phyloP scores from a whole-genome alignment of 2,888 invertebrate species.

The Ochropacha duplaris region DNA sequence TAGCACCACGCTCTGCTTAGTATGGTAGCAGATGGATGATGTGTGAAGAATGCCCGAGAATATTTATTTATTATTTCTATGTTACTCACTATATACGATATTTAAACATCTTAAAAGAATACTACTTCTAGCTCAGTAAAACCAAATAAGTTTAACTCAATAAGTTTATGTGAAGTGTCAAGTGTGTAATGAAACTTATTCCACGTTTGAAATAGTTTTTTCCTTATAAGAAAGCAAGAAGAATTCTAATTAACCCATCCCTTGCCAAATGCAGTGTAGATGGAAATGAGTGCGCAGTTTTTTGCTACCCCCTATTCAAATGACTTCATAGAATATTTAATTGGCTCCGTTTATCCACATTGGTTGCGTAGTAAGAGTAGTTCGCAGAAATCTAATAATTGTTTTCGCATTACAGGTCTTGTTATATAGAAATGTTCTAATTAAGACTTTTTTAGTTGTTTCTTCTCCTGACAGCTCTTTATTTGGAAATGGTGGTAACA shows the following conservation, averaged over 20 bases:
- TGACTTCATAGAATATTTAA: conserved; percentile 1
- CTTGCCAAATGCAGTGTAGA: not conserved
- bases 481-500: too few relatives aligned
- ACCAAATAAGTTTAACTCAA: not conserved
- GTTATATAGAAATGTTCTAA: not conserved
- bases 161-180: not conserved
- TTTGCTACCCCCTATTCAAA: not conserved
- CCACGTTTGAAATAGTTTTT: not conserved
- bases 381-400: not conserved
- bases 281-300: not conserved
- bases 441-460: not conserved
- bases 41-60: too few relatives aligned
- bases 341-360: conserved; percentile 8
- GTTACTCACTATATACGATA: not conserved
- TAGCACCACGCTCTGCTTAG: too few relatives aligned
- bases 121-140: not conserved
- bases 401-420: not conserved
- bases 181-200: not conserved
- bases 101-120: not conserved
- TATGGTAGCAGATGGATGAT: too few relatives aligned
- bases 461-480: too few relatives aligned
- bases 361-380: not conserved
- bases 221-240: not conserved
- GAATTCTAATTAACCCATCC: conserved; percentile 2
- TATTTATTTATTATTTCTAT: not conserved